phyloP scores from a whole-genome alignment of 2,888 invertebrate species.

The Blastobasis adustella region DNA sequence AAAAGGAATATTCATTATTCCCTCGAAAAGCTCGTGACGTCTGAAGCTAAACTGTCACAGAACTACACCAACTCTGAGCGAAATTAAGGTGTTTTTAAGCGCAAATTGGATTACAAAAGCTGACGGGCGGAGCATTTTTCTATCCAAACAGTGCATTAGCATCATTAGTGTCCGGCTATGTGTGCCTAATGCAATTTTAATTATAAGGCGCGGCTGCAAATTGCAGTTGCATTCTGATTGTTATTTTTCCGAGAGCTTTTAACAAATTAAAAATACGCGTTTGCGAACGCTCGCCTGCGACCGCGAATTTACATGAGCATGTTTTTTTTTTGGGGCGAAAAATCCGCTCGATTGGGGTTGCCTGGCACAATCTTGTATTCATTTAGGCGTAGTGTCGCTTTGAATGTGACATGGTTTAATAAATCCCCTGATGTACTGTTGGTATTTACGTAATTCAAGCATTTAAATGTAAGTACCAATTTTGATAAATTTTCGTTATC shows the following conservation, averaged over 20 bases:
- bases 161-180: slow-evolving; percentile 50
- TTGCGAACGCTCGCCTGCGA: slow-evolving; percentile 5
- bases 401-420: no score
- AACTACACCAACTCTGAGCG: slow-evolving; percentile 21
- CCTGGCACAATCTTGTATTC: no score
- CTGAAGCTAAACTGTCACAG: slow-evolving; percentile 12
- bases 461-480: no score
- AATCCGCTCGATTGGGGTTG: slow-evolving; percentile 12
- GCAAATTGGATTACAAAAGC: slow-evolving; percentile 39
- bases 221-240: slow-evolving; percentile 65
- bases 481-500: no score
- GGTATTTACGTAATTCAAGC: no score
- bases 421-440: no score
- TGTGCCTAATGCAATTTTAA: slow-evolving; percentile 71
- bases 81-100: slow-evolving; percentile 37
- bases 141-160: slow-evolving; percentile 56
- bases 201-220: slow-evolving; percentile 66
- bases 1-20: no score
- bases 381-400: no score
- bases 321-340: slow-evolving; percentile 14
- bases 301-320: slow-evolving; percentile 18
- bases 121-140: slow-evolving; percentile 44
- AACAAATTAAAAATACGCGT: slow-evolving; percentile 61
- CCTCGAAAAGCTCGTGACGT: neutral
- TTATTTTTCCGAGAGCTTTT: slow-evolving; percentile 66